phyloP scores from a whole-genome alignment of 1,140 invertebrate genomes.

The Ylistrum balloti region DNA sequence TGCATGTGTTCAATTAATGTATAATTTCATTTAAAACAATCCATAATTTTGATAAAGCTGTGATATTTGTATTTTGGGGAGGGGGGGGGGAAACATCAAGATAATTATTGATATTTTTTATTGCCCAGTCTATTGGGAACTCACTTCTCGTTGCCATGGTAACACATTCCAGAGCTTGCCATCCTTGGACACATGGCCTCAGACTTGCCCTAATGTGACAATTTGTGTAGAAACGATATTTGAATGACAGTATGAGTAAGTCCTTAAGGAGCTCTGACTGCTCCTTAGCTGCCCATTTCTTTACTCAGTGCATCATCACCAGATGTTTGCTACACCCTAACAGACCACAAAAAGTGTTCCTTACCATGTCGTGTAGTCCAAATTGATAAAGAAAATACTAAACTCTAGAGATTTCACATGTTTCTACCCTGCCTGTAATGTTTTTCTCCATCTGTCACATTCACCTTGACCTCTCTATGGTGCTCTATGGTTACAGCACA shows the following conservation, averaged over 20 bases:
- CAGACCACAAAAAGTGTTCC: not conserved
- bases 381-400: not conserved
- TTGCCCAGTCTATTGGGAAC: not conserved
- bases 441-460: not conserved
- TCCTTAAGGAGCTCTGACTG: not conserved
- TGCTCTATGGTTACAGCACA: no score
- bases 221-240: not conserved
- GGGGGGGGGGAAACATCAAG: no score
- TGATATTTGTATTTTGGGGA: no score
- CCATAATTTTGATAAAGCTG: no score
- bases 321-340: not conserved
- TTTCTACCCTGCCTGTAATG: not conserved
- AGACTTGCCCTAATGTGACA: not conserved
- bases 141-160: not conserved
- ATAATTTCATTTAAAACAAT: no score
- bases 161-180: not conserved
- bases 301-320: not conserved
- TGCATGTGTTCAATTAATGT: no score
- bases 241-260: not conserved
- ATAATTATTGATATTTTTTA: not conserved
- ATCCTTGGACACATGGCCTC: conserved; percentile 1
- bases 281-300: not conserved
- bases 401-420: not conserved
- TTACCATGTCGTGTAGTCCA: not conserved
- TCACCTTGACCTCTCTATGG: not conserved